A percentile compares a stretch with the other conserved stretches of the same genome.
Conservation (phyloP, 2,888 invertebrate species). For the Pristionchus fissidentatus region DNA sequence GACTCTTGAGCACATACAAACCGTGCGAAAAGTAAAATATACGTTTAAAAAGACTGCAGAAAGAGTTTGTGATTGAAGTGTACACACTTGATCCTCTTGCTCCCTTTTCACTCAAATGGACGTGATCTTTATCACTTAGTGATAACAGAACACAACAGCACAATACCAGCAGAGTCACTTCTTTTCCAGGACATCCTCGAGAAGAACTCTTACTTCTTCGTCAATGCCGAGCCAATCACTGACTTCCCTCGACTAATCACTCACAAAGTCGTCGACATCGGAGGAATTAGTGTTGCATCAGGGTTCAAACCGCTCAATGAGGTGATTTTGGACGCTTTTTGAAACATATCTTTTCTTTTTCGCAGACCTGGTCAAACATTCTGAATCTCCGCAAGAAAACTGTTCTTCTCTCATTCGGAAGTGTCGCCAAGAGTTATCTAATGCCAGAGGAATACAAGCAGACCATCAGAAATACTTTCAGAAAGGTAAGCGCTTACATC, state of each 20-base stretch:
- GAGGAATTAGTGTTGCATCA: slow-evolving; percentile 39
- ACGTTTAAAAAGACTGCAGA: too few relatives aligned
- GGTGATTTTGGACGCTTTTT: not conserved
- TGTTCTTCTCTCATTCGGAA: slow-evolving; percentile 34
- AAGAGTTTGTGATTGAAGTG: too few relatives aligned
- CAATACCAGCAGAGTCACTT: too few relatives aligned
- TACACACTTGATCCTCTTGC: too few relatives aligned
- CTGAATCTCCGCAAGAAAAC: slow-evolving; percentile 1
- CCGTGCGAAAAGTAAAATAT: too few relatives aligned
- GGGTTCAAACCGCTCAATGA: slow-evolving; percentile 35
- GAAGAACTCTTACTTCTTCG: slow-evolving; percentile 21
- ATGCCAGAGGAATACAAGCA: slow-evolving; percentile 50
- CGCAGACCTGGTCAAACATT: slow-evolving; percentile 18
- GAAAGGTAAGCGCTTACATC: not conserved
- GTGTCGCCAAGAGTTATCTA: slow-evolving; percentile 36
- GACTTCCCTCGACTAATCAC: slow-evolving; percentile 34
- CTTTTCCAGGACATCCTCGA: slow-evolving; percentile 12
- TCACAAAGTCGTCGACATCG: slow-evolving; percentile 44
- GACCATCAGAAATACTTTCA: slow-evolving; percentile 52
- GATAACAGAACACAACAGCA: too few relatives aligned
- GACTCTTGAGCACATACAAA: too few relatives aligned
- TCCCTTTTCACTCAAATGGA: too few relatives aligned
- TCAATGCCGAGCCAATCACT: slow-evolving; percentile 42
- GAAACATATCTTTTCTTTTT: not conserved
- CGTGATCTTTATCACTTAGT: too few relatives aligned